These are phyloP conservation scores for Styela plicata DNA, from an alignment of 23 tunicate species.

Conservation along the genomic window DNA sequence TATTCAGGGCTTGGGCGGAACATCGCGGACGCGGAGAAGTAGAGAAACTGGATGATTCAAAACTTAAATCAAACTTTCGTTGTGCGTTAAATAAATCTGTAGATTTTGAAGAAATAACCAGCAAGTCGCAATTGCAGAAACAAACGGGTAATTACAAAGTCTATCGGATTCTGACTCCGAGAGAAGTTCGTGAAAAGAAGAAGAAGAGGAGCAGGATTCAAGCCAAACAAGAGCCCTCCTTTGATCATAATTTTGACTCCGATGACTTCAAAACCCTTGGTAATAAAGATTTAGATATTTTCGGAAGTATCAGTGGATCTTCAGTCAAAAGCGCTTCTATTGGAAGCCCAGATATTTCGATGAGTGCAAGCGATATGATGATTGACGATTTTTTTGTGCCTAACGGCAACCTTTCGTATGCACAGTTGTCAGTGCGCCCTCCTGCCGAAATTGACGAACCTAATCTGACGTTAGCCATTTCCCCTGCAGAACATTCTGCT, in stretches of 20 bases:
- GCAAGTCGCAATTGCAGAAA: conserved; percentile 23
- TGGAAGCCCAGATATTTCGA: background rate
- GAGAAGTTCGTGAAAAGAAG: conserved; percentile 25
- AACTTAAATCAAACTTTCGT: conserved; percentile 26
- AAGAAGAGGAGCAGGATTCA: conserved; percentile 9
- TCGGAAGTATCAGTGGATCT: background rate
- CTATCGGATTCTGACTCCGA: conserved; percentile 16
- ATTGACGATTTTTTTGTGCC: background rate
- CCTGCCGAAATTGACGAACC: conserved; percentile 2
- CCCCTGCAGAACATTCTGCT: conserved; percentile 12
- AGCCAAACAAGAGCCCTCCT: background rate
- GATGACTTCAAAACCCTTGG: conserved; percentile 12
- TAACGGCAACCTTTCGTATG: background rate
- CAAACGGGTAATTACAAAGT: conserved; percentile 31
- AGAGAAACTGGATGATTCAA: conserved; percentile 13
- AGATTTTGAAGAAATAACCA: conserved; percentile 22
- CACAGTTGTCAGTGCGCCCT: background rate
- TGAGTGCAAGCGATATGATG: background rate
- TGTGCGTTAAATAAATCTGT: conserved; percentile 29
- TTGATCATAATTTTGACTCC: conserved; percentile 19
- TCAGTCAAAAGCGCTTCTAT: background rate
- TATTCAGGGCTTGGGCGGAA: conserved; percentile 47
- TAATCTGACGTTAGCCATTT: background rate
- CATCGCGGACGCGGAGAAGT: conserved; percentile 29
- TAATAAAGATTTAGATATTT: conserved; percentile 6